These are phyloP conservation scores for Drosophila ironensis DNA, from an alignment of 1,140 invertebrate species.

Conservation along the genomic window DNA sequence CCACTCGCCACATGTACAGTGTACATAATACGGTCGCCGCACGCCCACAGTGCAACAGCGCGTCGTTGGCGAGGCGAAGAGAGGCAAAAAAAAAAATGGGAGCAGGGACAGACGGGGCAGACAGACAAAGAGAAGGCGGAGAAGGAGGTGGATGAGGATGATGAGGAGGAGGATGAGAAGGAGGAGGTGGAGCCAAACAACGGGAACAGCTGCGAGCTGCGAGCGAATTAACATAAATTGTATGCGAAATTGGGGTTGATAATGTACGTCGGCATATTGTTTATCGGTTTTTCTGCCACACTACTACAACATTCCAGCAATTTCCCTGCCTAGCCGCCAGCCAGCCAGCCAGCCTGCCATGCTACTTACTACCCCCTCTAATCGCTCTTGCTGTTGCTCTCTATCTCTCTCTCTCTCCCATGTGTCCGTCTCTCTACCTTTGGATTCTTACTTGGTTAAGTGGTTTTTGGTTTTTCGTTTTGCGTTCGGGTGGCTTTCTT, in stretches of 20 bases:
- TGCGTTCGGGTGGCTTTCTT: conserved; percentile 8
- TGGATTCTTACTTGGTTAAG: conserved; percentile 47
- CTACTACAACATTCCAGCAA: conserved; percentile 62
- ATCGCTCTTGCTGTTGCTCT: background rate
- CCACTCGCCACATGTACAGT: conserved; percentile 1
- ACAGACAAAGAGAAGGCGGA: conserved; percentile 16
- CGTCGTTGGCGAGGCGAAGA: conserved; percentile 26
- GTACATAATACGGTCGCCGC: conserved; percentile 2
- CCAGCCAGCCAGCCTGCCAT: background rate
- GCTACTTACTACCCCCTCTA: background rate
- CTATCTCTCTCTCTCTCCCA: conserved; percentile 22
- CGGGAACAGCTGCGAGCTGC: conserved; percentile 37
- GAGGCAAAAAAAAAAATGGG: conserved; percentile 34
- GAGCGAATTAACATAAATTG: conserved; percentile 51
- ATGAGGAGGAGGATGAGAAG: conserved; percentile 13
- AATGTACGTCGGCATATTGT: conserved; percentile 49
- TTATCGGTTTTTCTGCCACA: conserved; percentile 32
- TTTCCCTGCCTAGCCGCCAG: conserved; percentile 35
- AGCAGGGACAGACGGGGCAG: conserved; percentile 42
- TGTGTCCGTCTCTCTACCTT: too few species aligned
- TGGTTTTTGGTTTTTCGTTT: conserved; percentile 19
- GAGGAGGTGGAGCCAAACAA: conserved; percentile 13
- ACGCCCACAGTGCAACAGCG: conserved; percentile 67
- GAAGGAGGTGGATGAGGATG: conserved; percentile 3
- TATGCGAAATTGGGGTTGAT: conserved; percentile 48